phyloP scores from a whole-genome alignment of 2,888 invertebrate genomes.

The Parnassius apollo region DNA sequence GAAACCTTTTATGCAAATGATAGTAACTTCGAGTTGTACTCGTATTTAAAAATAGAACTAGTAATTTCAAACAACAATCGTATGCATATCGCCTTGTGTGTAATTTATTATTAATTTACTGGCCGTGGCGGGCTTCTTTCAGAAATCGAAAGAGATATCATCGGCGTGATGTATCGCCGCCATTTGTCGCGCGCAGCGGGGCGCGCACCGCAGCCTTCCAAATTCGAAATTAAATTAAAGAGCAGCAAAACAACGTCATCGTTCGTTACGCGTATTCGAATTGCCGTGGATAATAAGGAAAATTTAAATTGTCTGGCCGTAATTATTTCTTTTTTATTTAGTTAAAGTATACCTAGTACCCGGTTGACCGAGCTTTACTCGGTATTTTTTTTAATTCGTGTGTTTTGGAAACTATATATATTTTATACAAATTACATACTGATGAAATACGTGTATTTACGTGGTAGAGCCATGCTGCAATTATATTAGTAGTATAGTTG shows the following conservation, averaged over 20 bases:
- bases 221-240: slow-evolving; percentile 79
- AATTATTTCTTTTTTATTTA: too few relatives aligned
- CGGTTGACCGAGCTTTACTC: too few relatives aligned
- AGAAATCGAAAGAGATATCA: slow-evolving; percentile 80
- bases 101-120: slow-evolving; percentile 65
- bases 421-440: too few relatives aligned
- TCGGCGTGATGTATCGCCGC: slow-evolving; percentile 75
- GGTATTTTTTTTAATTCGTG: too few relatives aligned
- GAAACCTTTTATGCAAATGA: slow-evolving; percentile 4
- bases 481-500: too few relatives aligned
- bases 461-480: too few relatives aligned
- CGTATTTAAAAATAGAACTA: slow-evolving; percentile 16
- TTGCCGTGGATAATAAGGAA: slow-evolving; percentile 3
- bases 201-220: slow-evolving; percentile 60
- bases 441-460: too few relatives aligned
- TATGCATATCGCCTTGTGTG: slow-evolving; percentile 47
- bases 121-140: slow-evolving; percentile 61
- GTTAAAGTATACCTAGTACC: too few relatives aligned
- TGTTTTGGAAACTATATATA: too few relatives aligned
- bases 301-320: slow-evolving; percentile 3
- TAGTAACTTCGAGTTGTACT: slow-evolving; percentile 9
- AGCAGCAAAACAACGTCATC: slow-evolving; percentile 73
- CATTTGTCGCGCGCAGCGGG: slow-evolving; percentile 76
- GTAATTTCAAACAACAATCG: slow-evolving; percentile 43
- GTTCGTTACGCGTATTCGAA: slow-evolving; percentile 39